Percentiles rank a stretch among this genome's conserved stretches.
These are phyloP conservation scores for Stigmatopora nigra DNA, from an alignment of 2,113 vertebrate species.

Conservation along the genomic window DNA sequence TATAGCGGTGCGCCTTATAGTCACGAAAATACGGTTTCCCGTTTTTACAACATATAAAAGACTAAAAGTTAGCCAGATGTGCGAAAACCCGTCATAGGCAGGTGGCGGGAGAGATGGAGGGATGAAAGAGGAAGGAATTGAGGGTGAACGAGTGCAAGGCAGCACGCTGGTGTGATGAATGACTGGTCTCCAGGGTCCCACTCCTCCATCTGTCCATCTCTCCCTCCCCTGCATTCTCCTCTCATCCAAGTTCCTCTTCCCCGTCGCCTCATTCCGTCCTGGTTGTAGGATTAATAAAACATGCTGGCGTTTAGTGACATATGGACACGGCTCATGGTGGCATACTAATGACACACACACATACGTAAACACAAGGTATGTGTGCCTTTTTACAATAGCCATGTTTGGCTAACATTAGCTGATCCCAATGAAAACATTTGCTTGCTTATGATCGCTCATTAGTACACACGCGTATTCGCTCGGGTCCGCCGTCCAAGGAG, in stretches of 20 bases:
- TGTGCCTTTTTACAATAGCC: conserved; percentile 11
- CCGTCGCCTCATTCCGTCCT: conserved; percentile 6
- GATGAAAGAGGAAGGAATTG: neutral
- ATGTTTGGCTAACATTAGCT: conserved; percentile 58
- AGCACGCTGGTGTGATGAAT: conserved; percentile 66
- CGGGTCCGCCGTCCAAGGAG: conserved; percentile 60
- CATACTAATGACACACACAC: conserved; percentile 64
- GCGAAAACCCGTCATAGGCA: neutral
- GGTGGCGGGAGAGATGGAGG: neutral
- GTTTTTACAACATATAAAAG: no score
- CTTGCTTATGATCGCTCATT: conserved; percentile 64
- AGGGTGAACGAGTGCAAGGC: conserved; percentile 52
- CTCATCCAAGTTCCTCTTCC: neutral
- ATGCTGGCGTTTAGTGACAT: conserved; percentile 67
- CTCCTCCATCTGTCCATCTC: conserved; percentile 68
- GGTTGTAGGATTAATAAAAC: conserved; percentile 62
- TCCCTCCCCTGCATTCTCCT: neutral
- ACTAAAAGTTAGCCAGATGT: neutral
- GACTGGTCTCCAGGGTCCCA: conserved; percentile 66
- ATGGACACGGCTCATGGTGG: conserved; percentile 64
- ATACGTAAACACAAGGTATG: conserved; percentile 23
- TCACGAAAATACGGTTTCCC: no score
- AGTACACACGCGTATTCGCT: conserved; percentile 29
- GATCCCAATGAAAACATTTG: conserved; percentile 65
- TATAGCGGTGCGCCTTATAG: no score